phyloP scores from a whole-genome alignment of 2,113 vertebrate genomes.

The Myocastor coypus region DNA sequence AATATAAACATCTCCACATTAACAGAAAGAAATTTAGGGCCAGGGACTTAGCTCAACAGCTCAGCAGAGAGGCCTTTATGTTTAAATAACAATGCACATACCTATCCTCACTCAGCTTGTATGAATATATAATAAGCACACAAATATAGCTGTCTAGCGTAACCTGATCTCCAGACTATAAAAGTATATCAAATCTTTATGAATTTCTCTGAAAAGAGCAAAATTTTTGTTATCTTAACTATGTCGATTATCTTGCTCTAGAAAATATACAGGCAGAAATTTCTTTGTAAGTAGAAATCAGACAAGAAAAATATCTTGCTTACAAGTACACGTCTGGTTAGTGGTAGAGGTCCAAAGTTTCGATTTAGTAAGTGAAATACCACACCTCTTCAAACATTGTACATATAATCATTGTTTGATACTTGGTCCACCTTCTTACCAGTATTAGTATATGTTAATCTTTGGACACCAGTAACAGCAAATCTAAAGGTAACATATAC shows the following conservation, averaged over 20 bases:
- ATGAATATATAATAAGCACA: neutral
- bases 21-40: neutral
- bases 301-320: neutral
- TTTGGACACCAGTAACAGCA: neutral
- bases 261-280: neutral
- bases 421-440: neutral
- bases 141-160: neutral
- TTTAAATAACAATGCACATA: neutral
- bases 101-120: neutral
- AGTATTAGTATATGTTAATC: neutral
- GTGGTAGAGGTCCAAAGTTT: neutral
- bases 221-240: neutral
- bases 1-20: neutral
- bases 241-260: neutral
- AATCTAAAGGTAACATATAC: neutral
- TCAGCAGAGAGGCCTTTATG: neutral
- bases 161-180: neutral
- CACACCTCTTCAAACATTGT: neutral
- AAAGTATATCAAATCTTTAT: neutral
- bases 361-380: neutral
- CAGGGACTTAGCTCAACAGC: too few relatives aligned
- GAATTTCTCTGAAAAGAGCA: neutral
- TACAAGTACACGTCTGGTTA: neutral
- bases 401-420: neutral
- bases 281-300: neutral